Percentiles rank a stretch among this genome's conserved stretches.
Evolutionary conservation across 2,888 invertebrate genomes (phyloP).

Genomic region (Herminia tarsipennalis): DNA sequence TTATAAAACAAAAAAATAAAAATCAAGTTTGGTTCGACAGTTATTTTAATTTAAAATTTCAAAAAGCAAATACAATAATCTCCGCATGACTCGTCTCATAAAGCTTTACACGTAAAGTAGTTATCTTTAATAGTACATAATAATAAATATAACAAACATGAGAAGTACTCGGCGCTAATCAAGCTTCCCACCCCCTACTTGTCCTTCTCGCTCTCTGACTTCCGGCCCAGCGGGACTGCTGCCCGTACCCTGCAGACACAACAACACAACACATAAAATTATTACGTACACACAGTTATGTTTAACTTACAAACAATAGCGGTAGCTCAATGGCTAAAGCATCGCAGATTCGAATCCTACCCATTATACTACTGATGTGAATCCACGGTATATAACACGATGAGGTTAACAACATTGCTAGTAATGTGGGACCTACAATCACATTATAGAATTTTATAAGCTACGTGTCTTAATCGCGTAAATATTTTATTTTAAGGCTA

Average conservation of each 20-base stretch:
- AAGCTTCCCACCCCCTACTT: slow-evolving; percentile 86
- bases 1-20: slow-evolving; percentile 45
- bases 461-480: no score
- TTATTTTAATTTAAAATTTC: slow-evolving; percentile 85
- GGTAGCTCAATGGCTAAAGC: no score
- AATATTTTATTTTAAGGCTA: no score
- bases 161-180: slow-evolving; percentile 69
- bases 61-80: slow-evolving; percentile 85
- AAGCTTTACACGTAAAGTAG: slow-evolving; percentile 84
- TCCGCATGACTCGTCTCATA: slow-evolving; percentile 84
- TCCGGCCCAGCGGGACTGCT: slow-evolving; percentile 95
- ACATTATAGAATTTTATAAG: no score
- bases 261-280: neutral
- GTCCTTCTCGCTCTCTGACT: slow-evolving; percentile 93
- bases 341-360: no score
- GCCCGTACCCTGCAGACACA: slow-evolving; percentile 91
- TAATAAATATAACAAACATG: slow-evolving; percentile 83
- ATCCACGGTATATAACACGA: no score
- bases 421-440: no score
- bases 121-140: slow-evolving; percentile 78
- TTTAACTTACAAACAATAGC: no score
- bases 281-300: neutral
- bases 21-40: slow-evolving; percentile 68
- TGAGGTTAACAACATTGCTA: no score
- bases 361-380: no score